These are phyloP conservation scores for Erpobdella octoculata DNA, from an alignment of 2,888 invertebrate genomes.

Conservation along the genomic window DNA sequence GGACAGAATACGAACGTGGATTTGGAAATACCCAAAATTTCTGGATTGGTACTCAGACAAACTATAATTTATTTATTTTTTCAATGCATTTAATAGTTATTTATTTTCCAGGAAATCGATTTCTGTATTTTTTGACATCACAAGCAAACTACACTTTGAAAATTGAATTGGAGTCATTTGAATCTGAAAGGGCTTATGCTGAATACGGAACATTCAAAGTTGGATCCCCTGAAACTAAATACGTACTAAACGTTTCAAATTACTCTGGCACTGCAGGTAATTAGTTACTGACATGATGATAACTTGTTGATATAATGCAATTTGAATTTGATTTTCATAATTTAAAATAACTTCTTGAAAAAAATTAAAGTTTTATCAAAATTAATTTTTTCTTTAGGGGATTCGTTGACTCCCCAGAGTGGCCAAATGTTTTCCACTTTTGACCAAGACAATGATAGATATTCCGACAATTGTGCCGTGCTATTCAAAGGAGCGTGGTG, in stretches of 20 bases:
- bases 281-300: too few species aligned
- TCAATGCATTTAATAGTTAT: background rate
- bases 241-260: background rate
- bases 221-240: background rate
- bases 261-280: slow-evolving; percentile 12
- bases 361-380: too few species aligned
- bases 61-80: background rate
- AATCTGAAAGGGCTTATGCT: background rate
- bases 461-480: slow-evolving; percentile 8
- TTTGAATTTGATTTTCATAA: too few species aligned
- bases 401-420: background rate
- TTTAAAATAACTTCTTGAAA: too few species aligned
- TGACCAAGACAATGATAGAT: slow-evolving; percentile 24
- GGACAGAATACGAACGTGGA: slow-evolving; percentile 22
- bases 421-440: slow-evolving; percentile 20
- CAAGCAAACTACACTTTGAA: background rate
- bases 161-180: slow-evolving; percentile 3
- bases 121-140: background rate
- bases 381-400: too few species aligned
- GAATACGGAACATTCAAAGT: slow-evolving; percentile 9
- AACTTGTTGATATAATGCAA: too few species aligned
- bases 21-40: slow-evolving; percentile 24
- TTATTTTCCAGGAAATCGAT: background rate
- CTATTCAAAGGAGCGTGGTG: slow-evolving; percentile 27
- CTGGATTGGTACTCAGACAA: slow-evolving; percentile 15